Evolutionary conservation across 92 coral and sea anemone genomes (phyloP).

Genomic region (Nematostella vectensis): DNA sequence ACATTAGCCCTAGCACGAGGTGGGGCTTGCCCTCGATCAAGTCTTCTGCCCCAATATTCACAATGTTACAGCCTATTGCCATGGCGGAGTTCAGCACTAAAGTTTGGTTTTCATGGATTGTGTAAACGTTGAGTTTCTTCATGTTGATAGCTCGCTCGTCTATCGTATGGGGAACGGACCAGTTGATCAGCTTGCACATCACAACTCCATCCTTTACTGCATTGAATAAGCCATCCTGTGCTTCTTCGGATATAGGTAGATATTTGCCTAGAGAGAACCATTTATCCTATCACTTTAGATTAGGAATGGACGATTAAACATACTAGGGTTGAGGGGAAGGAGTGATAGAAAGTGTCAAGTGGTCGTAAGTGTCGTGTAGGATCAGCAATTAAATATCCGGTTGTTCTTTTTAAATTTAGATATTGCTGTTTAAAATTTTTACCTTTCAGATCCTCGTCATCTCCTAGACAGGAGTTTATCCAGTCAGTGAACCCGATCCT

Average conservation of each 20-base stretch:
- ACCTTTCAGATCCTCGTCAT: constrained; percentile 76
- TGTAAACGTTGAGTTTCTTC: constrained; percentile 79
- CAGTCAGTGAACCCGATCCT: constrained; percentile 78
- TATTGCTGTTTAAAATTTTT: too few species aligned
- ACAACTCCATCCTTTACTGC: constrained; percentile 87
- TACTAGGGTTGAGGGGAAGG: too few species aligned
- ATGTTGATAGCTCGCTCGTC: constrained; percentile 95
- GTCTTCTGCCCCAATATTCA: constrained; percentile 93
- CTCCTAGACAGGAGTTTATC: constrained; percentile 80
- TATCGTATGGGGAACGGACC: constrained; percentile 84
- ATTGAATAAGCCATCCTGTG: constrained; percentile 68
- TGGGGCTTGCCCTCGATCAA: constrained; percentile 86
- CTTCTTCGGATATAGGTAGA: constrained; percentile 67
- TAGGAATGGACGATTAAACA: too few species aligned
- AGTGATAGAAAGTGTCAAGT: too few species aligned
- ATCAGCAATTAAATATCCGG: neutral
- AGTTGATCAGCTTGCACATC: constrained; percentile 86
- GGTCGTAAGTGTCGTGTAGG: too few species aligned
- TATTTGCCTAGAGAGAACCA: constrained; percentile 54
- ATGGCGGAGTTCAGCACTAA: constrained; percentile 86
- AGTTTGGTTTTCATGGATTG: constrained; percentile 87
- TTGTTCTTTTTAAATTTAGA: too few species aligned
- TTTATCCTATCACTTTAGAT: too few species aligned
- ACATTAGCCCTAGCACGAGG: constrained; percentile 82
- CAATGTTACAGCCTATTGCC: constrained; percentile 98